Conservation (phyloP, 2,888 invertebrate genomes). For the Gymnoscelis rufifasciata region DNA sequence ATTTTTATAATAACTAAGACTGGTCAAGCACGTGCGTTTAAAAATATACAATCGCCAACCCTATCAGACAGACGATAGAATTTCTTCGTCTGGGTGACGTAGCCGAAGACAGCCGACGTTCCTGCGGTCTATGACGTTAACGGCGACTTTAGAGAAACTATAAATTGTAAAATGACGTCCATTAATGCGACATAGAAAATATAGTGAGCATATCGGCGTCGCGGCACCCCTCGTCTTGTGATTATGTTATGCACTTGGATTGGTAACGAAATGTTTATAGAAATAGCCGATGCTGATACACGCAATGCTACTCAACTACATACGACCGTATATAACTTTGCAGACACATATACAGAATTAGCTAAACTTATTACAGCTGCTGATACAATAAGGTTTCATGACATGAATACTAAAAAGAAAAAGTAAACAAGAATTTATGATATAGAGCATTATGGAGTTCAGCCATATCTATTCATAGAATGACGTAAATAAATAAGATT, state of each 20-base stretch:
- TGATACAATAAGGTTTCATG: background rate
- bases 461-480: constrained; percentile 18
- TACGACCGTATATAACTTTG: background rate
- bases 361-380: constrained; percentile 1
- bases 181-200: constrained; percentile 11
- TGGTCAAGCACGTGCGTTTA: constrained; percentile 34
- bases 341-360: background rate
- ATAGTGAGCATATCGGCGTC: background rate
- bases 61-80: constrained; percentile 30
- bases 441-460: constrained; percentile 9
- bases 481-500: constrained; percentile 19
- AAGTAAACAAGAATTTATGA: constrained; percentile 14
- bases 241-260: constrained; percentile 10
- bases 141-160: constrained; percentile 12
- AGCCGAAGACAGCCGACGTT: constrained; percentile 26
- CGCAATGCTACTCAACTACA: background rate
- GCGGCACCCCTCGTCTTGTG: constrained; percentile 6
- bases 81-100: constrained; percentile 28
- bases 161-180: constrained; percentile 30
- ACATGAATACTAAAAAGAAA: constrained; percentile 6
- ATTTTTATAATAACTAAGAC: constrained; percentile 33
- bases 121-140: constrained; percentile 30
- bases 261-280: constrained; percentile 6
- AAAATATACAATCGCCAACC: constrained; percentile 35
- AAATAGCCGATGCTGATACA: background rate